Evolutionary conservation across 2,797 vertebrate species (phyloP).

Genomic region (Accipiter minullus): DNA sequence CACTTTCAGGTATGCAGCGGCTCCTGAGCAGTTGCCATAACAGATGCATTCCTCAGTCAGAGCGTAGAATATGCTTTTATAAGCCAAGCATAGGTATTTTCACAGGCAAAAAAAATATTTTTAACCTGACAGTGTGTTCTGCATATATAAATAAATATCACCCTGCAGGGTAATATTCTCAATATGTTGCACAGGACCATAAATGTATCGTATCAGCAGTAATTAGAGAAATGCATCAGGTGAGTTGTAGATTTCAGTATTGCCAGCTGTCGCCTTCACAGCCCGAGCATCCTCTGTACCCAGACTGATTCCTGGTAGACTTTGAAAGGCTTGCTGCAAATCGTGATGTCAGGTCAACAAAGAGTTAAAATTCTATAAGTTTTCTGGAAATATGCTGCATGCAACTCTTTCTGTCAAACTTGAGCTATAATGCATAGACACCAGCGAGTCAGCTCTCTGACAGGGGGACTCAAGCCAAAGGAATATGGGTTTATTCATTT

Average conservation of each 20-base stretch:
- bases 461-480: neutral
- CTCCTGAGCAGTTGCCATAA: neutral
- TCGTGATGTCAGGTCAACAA: fast-evolving
- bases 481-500: neutral
- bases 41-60: neutral
- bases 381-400: neutral
- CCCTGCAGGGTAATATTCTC: neutral
- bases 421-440: neutral
- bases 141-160: neutral
- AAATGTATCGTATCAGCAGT: neutral
- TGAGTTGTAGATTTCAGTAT: neutral
- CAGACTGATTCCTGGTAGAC: neutral
- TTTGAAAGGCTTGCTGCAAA: neutral
- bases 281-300: neutral
- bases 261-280: neutral
- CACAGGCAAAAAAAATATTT: neutral
- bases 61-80: neutral
- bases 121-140: neutral
- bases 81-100: neutral
- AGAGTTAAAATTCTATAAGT: neutral
- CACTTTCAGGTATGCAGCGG: neutral
- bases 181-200: neutral
- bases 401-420: neutral
- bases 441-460: neutral
- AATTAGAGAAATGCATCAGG: neutral